phyloP scores from a whole-genome alignment of 2,888 invertebrate species.

The Trilocha varians region DNA sequence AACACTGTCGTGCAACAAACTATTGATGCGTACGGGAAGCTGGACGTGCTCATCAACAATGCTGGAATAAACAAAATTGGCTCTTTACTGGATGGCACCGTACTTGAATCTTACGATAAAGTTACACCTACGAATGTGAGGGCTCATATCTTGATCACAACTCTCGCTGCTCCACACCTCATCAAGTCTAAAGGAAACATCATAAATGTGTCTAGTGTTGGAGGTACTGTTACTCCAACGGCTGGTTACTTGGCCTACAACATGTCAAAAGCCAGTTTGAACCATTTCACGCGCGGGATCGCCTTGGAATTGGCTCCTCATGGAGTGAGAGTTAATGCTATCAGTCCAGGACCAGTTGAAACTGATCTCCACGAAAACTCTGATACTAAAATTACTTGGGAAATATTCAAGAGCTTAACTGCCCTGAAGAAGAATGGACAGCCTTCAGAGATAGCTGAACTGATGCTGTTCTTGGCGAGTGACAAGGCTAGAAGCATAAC shows the following conservation, averaged over 20 bases:
- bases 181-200: slow-evolving; percentile 20
- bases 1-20: not conserved
- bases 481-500: slow-evolving; percentile 21
- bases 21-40: slow-evolving; percentile 14
- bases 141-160: slow-evolving; percentile 14
- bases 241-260: slow-evolving; percentile 26
- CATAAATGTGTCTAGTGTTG: slow-evolving; percentile 19
- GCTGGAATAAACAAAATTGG: slow-evolving; percentile 18
- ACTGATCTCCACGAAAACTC: slow-evolving; percentile 9
- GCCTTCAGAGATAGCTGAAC: slow-evolving; percentile 16
- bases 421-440: slow-evolving; percentile 8
- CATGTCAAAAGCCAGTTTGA: slow-evolving; percentile 30
- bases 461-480: slow-evolving; percentile 21
- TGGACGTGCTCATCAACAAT: slow-evolving; percentile 24
- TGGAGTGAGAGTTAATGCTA: slow-evolving; percentile 77
- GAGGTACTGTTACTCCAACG: slow-evolving; percentile 4
- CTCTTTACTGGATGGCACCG: slow-evolving; percentile 13
- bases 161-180: slow-evolving; percentile 17
- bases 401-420: not conserved
- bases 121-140: slow-evolving; percentile 19
- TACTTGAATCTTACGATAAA: slow-evolving; percentile 18
- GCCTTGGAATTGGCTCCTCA: slow-evolving; percentile 75
- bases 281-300: slow-evolving; percentile 79
- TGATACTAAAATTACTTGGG: slow-evolving; percentile 1
- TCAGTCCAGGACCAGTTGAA: slow-evolving; percentile 16